Percentiles rank a stretch among this genome's conserved stretches.
These are phyloP conservation scores for Copsychus sechellarum DNA, from an alignment of 2,113 vertebrate species.

Conservation along the genomic window DNA sequence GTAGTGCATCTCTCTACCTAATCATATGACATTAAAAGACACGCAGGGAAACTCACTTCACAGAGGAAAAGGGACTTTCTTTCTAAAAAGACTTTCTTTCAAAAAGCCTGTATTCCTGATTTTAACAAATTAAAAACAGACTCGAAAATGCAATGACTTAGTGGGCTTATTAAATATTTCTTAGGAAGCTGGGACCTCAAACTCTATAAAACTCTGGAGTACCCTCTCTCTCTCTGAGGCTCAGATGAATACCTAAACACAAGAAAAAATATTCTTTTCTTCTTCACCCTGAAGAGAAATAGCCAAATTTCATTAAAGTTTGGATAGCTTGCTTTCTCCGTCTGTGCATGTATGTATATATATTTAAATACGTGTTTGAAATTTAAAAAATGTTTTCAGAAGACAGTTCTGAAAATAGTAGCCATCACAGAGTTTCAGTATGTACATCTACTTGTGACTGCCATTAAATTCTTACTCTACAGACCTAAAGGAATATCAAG, in stretches of 20 bases:
- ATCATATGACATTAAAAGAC: neutral
- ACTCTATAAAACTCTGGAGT: neutral
- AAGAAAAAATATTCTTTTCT: neutral
- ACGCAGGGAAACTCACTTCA: neutral
- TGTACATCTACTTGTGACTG: neutral
- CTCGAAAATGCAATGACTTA: neutral
- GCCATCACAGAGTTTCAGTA: neutral
- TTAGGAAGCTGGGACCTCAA: neutral
- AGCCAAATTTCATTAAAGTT: neutral
- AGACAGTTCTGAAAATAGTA: slow-evolving; percentile 1
- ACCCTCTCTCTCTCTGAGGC: neutral
- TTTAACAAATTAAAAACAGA: neutral
- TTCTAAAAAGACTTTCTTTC: neutral
- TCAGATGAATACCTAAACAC: neutral
- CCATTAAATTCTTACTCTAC: neutral
- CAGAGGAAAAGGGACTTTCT: neutral
- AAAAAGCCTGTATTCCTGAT: neutral
- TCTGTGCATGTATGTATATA: neutral
- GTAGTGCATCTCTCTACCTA: neutral
- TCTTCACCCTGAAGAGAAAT: neutral
- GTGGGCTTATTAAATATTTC: neutral
- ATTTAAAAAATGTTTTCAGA: neutral
- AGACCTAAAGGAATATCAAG: neutral
- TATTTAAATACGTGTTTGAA: neutral
- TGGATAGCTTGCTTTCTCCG: neutral